Evolutionary conservation across 37 sponge, comb jelly and placozoan species (phyloP), one percentile per base, ranked within the genome.

Genomic region (Cliona cf. orientalis): DNA sequence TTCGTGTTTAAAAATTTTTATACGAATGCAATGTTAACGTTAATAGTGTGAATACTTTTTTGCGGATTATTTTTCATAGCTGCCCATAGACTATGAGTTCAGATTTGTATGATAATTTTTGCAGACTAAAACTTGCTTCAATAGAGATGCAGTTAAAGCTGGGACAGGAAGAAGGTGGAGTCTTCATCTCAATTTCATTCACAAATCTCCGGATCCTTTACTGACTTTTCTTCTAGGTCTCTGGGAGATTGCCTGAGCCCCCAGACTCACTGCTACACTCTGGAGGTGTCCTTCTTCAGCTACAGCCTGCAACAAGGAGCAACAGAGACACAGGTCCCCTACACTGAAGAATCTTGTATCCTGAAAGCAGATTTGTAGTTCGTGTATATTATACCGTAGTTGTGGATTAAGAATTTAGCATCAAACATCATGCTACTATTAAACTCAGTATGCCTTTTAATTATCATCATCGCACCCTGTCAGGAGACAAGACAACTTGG

Each of bases 261-360:
- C 19, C 70, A 64, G 26, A 93, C 98, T 0, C 82, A 88, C 63
- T 97, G 98, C 76, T 97, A 97, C 84, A 97, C 98, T 26, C 86
- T 97, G 58, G 98, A 97, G 72, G 98, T 97, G 5, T 97, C 98
- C 26, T 92, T 95, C 75, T 95, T 86, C 85, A 86, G 98, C 79
- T 97, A 92, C 87, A 78, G 88, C 6, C 58, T 81, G 5, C 40
- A 42, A 29, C 44, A 53, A 21, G 70, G 60, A 17, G 78, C 33
- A 1, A 56, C 79, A 21, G 63, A 68, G 6, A 49, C 45, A 2
- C 84, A 83, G 34, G 59, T 44, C 19, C 90, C 88, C 0, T 95
- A 95, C 80, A 93, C 78, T 57, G 93, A 95, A 34, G 69, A 89
- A 17, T 65, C 44, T 2, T 95, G 94, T 93, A 93, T 90, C 87